These are phyloP conservation scores for Chelonoidis abingdonii DNA, from an alignment of 2,113 vertebrate genomes.

Conservation along the genomic window DNA sequence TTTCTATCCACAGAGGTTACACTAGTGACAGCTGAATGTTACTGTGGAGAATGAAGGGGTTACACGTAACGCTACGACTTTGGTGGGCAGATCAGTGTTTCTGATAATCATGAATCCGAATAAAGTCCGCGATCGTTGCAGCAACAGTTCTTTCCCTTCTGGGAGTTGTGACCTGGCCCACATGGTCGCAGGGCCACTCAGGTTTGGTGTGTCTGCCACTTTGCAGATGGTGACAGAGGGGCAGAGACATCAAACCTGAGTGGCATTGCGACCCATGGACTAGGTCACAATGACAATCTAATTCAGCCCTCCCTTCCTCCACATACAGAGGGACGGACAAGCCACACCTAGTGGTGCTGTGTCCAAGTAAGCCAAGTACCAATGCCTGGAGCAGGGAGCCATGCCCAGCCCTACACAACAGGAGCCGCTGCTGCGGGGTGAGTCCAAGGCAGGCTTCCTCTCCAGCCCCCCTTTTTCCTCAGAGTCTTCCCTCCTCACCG, in stretches of 20 bases:
- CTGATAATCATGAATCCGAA: neutral
- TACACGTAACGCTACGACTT: neutral
- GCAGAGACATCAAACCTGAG: neutral
- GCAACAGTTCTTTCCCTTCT: neutral
- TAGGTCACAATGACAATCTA: too few species aligned
- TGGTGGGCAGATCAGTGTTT: neutral
- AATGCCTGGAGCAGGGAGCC: neutral
- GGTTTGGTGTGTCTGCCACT: neutral
- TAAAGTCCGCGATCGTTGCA: neutral
- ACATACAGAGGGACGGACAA: neutral
- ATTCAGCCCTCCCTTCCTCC: too few species aligned
- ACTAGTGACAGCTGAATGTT: neutral
- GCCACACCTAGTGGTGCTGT: neutral
- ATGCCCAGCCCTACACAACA: neutral
- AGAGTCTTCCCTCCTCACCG: neutral
- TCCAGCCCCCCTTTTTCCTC: neutral
- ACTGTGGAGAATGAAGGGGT: neutral
- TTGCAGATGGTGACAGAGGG: neutral
- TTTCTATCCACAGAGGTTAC: neutral
- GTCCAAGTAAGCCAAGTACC: neutral
- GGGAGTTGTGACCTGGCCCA: neutral
- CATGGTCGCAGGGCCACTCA: neutral
- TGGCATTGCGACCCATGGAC: too few species aligned
- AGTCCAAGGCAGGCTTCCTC: neutral
- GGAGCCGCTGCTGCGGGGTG: neutral